phyloP scores from a whole-genome alignment of 2,113 vertebrate species.

The Odontesthes bonariensis region DNA sequence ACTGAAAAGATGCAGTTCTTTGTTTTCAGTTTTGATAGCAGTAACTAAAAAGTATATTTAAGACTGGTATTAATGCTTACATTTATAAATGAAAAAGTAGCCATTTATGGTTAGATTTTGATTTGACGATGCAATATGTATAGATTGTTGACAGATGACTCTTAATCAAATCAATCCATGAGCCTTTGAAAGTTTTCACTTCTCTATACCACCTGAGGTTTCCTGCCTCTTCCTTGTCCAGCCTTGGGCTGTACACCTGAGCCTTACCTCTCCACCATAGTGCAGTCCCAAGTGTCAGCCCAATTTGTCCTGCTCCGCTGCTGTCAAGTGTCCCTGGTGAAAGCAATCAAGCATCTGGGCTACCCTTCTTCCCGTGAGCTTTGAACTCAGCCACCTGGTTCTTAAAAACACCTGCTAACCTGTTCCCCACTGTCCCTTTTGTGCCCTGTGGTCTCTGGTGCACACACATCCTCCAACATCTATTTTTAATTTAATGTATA shows the following conservation, averaged over 20 bases:
- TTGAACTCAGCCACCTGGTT: slow-evolving; percentile 10
- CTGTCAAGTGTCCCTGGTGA: background rate
- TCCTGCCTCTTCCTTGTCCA: slow-evolving; percentile 2
- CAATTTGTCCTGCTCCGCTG: background rate
- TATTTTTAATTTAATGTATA: slow-evolving; percentile 1
- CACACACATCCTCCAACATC: background rate
- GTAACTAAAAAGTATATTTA: too few relatives aligned
- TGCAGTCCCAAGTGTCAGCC: slow-evolving; percentile 10
- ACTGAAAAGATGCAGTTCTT: too few relatives aligned
- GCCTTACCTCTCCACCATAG: background rate
- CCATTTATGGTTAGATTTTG: background rate
- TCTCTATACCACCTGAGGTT: background rate
- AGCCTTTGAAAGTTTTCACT: background rate
- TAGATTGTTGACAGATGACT: background rate
- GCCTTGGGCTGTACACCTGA: slow-evolving; percentile 8
- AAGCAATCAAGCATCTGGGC: background rate
- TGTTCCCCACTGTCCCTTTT: background rate
- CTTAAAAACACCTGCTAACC: background rate
- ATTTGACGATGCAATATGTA: background rate
- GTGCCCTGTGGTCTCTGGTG: background rate
- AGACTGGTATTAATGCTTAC: too few relatives aligned
- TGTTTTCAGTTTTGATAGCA: too few relatives aligned
- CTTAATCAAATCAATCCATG: background rate
- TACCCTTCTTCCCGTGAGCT: slow-evolving; percentile 18
- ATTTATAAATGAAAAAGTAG: too few relatives aligned